Evolutionary conservation across 1,140 invertebrate species (phyloP).

Genomic region (Drosophila neocordata): DNA sequence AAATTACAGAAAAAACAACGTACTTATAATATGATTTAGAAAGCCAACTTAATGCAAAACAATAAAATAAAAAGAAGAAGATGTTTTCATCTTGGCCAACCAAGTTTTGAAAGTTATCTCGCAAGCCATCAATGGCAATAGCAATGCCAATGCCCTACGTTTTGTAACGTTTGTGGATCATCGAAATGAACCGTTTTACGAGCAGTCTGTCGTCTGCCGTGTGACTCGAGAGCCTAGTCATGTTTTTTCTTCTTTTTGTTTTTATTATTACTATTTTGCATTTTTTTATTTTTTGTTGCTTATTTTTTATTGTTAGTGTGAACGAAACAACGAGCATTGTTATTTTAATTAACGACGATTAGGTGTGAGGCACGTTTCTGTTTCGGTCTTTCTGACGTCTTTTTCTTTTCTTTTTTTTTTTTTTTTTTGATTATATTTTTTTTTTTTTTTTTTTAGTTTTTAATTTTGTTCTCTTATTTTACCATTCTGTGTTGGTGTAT

Average conservation of each 20-base stretch:
- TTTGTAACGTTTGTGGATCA: not conserved
- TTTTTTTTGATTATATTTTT: constrained; percentile 4
- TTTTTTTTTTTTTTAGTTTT: constrained; percentile 10
- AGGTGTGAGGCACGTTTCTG: constrained; percentile 61
- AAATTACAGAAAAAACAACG: not conserved
- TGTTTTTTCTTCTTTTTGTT: constrained; percentile 18
- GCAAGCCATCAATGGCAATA: not conserved
- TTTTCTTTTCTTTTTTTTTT: constrained; percentile 33
- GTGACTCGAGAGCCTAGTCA: constrained; percentile 4
- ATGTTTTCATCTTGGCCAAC: too few relatives aligned
- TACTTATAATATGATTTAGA: not conserved
- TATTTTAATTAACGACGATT: constrained; percentile 64
- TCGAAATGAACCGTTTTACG: not conserved
- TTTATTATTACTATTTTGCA: constrained; percentile 36
- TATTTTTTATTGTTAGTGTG: constrained; percentile 21
- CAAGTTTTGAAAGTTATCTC: not conserved
- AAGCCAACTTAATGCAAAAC: not conserved
- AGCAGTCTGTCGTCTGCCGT: not conserved
- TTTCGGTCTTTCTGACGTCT: constrained; percentile 43
- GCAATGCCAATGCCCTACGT: not conserved
- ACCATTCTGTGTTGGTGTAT: not conserved
- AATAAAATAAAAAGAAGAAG: not conserved
- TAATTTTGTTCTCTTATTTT: constrained; percentile 16
- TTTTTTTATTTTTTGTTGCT: constrained; percentile 1
- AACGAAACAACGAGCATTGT: constrained; percentile 39